These are phyloP conservation scores for Zootermopsis nevadensis DNA, from an alignment of 2,888 invertebrate species.

Conservation along the genomic window DNA sequence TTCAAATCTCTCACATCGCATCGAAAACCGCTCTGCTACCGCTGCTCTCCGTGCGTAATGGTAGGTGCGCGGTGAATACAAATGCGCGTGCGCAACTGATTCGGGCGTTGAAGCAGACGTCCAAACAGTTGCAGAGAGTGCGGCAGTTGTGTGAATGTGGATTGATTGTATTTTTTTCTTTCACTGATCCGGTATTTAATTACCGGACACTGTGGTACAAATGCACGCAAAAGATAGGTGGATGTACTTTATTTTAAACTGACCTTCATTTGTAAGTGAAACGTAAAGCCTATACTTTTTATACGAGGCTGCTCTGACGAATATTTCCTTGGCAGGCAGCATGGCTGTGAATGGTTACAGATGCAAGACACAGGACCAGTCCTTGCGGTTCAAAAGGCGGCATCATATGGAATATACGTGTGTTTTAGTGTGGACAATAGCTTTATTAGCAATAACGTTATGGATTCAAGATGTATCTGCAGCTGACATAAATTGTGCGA, in stretches of 20 bases:
- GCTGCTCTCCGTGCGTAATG: conserved; percentile 27
- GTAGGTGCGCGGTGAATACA: conserved; percentile 13
- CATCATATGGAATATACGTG: conserved; percentile 25
- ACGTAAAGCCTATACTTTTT: conserved; percentile 4
- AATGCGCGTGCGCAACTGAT: conserved; percentile 21
- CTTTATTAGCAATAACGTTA: conserved; percentile 34
- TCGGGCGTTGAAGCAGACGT: conserved; percentile 43
- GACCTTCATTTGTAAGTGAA: conserved; percentile 23
- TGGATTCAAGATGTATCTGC: conserved; percentile 29
- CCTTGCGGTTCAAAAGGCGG: conserved; percentile 18
- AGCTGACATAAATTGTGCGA: conserved; percentile 55
- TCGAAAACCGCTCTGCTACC: background rate
- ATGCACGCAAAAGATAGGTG: conserved; percentile 32
- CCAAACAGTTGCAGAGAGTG: conserved; percentile 40
- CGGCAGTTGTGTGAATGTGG: conserved; percentile 22
- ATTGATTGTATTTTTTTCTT: background rate
- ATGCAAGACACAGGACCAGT: conserved; percentile 25
- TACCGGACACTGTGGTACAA: conserved; percentile 43
- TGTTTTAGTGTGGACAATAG: conserved; percentile 41
- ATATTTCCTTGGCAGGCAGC: conserved; percentile 23
- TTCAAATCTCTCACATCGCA: background rate
- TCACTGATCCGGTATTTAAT: conserved; percentile 42
- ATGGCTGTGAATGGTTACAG: conserved; percentile 40
- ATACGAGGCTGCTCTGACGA: background rate
- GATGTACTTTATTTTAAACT: conserved; percentile 27